Conservation (phyloP, 2,888 invertebrate genomes). For the Chorisops tibialis region DNA sequence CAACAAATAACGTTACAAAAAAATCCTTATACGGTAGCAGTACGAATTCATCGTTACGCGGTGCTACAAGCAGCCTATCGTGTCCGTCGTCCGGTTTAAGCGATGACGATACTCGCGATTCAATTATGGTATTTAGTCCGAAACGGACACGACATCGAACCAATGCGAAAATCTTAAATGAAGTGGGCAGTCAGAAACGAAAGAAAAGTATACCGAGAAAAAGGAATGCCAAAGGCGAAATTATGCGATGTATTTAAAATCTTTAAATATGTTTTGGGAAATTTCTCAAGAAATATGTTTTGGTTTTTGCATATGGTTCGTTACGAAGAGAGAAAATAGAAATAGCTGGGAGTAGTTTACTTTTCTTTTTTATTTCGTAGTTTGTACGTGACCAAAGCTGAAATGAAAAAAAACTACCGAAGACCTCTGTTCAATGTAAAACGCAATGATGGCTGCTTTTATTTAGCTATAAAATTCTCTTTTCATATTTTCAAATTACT, state of each 20-base stretch:
- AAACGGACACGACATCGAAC: constrained; percentile 44
- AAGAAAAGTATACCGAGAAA: constrained; percentile 30
- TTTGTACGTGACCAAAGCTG: too few relatives aligned
- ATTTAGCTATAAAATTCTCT: too few relatives aligned
- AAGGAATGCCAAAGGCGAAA: constrained; percentile 30
- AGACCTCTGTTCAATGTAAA: too few relatives aligned
- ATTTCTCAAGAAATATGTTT: too few relatives aligned
- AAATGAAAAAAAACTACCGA: too few relatives aligned
- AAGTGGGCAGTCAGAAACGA: constrained; percentile 16
- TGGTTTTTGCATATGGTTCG: too few relatives aligned
- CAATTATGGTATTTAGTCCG: constrained; percentile 33
- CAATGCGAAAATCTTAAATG: not conserved
- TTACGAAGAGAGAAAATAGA: too few relatives aligned
- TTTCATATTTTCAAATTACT: too few relatives aligned
- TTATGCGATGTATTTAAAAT: constrained; percentile 29
- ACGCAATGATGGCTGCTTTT: too few relatives aligned
- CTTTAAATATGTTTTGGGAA: not conserved
- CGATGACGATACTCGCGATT: constrained; percentile 34
- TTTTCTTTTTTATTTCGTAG: too few relatives aligned
- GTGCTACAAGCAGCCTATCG: constrained; percentile 22
- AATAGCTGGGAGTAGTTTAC: too few relatives aligned
- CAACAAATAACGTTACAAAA: constrained; percentile 10
- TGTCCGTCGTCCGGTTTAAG: constrained; percentile 26
- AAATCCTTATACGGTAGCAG: constrained; percentile 48
- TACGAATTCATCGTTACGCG: constrained; percentile 60